phyloP scores from a whole-genome alignment of 2,113 vertebrate species.

The Malurus elegans region DNA sequence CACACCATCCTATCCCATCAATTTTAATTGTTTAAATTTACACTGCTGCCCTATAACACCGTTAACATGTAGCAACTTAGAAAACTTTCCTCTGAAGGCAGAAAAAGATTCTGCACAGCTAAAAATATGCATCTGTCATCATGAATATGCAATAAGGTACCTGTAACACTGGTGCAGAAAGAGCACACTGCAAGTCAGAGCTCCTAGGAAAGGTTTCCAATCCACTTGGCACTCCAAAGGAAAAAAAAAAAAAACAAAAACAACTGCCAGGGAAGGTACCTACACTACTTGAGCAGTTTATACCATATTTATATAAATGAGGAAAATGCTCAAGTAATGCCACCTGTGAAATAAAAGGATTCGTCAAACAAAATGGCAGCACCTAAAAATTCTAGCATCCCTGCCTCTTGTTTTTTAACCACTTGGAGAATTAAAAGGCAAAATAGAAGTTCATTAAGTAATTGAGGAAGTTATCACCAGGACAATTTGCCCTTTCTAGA shows the following conservation, averaged over 20 bases:
- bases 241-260: neutral
- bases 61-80: neutral
- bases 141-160: neutral
- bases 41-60: neutral
- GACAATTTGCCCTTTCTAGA: neutral
- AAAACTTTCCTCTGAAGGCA: neutral
- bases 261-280: neutral
- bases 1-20: neutral
- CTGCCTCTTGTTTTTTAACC: rapidly evolving
- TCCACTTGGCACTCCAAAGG: neutral
- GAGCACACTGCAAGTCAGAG: neutral
- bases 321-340: neutral
- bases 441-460: neutral
- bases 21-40: neutral
- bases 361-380: neutral
- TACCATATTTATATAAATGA: neutral
- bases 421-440: neutral
- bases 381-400: neutral
- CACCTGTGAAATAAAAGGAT: neutral
- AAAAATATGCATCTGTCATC: neutral
- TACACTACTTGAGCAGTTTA: neutral
- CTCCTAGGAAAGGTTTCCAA: neutral
- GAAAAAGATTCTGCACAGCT: neutral
- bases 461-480: neutral
- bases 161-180: neutral